Evolutionary conservation across 1,140 invertebrate species (phyloP), one percentile per base, ranked within the genome.

Genomic region (Chelonus insularis): DNA sequence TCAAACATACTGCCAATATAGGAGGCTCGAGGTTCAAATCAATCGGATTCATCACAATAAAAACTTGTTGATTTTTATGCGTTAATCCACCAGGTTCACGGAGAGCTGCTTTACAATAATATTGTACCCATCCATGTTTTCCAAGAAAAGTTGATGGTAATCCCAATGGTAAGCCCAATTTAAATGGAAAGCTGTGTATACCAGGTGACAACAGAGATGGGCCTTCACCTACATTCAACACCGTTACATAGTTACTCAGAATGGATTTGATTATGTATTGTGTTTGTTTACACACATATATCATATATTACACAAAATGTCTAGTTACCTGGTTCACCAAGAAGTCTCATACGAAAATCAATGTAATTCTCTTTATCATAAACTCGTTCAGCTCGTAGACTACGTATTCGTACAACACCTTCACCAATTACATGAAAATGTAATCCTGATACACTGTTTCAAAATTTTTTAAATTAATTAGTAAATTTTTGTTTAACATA

Each of bases 41-140:
- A 59, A 97, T 95, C 1, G 94, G 94, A 79, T 94, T 96, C 93
- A 97, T 96, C 0, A 97, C 93, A 68, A 97, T 95, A 76, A 97
- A 97, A 6, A 96, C 94, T 83, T 96, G 94, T 78, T 97, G 94
- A 76, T 96, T 96, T 81, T 97, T 96, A 74, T 97, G 94, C 2
- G 92, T 92, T 8, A 97, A 81, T 1, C 94, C 94, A 66, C 92
- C 93, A 1, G 92, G 91, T 76, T 96, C 94, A 50, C 93, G 83
- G 0, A 96, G 82, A 1, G 94, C 94, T 4, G 94, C 92, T 78
- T 95, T 95, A 72, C 94, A 97, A 72, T 89, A 97, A 76, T 96
- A 97, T 76, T 97, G 95, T 1, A 97, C 94, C 94, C 94, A 96
- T 29, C 95, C 94, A 72, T 96, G 93, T 71, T 94, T 95, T 1